Evolutionary conservation across 92 coral and sea anemone species (phyloP).

Genomic region (Chrysogorgia sp.): DNA sequence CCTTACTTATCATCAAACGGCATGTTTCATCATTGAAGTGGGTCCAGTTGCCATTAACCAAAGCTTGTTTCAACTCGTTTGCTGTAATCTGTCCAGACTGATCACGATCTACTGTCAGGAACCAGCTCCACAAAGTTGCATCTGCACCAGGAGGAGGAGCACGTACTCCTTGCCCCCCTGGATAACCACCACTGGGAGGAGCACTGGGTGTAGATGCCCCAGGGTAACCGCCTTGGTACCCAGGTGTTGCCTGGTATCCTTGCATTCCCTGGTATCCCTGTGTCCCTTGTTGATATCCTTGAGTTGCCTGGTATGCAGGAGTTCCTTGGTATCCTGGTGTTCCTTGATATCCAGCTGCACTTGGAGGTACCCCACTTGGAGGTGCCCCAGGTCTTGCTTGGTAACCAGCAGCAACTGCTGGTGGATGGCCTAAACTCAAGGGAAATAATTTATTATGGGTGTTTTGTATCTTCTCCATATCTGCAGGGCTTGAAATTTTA

Average conservation of each 20-base stretch:
- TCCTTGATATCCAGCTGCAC: constrained; percentile 26
- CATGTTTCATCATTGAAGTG: constrained; percentile 93
- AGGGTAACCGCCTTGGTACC: constrained; percentile 59
- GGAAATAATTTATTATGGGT: neutral
- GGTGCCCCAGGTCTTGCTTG: constrained; percentile 38
- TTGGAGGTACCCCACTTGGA: constrained; percentile 13
- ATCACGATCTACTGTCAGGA: constrained; percentile 84
- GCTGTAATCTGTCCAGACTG: constrained; percentile 90
- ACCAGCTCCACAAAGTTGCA: constrained; percentile 96
- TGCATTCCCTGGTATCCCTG: constrained; percentile 8
- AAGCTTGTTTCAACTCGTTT: constrained; percentile 85
- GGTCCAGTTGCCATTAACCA: constrained; percentile 95
- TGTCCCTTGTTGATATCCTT: neutral
- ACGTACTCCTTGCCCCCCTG: constrained; percentile 55
- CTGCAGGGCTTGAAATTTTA: too few relatives aligned
- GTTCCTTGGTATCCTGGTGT: constrained; percentile 19
- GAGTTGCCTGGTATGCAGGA: neutral
- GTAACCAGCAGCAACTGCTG: neutral
- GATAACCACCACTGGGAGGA: constrained; percentile 54
- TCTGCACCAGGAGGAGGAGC: constrained; percentile 92
- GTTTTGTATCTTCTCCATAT: too few relatives aligned
- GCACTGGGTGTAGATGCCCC: constrained; percentile 52
- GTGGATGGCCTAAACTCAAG: neutral
- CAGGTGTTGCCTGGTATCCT: constrained; percentile 46
- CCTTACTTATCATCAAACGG: constrained; percentile 89